phyloP scores from a whole-genome alignment of 2,888 invertebrate genomes.

The Steinernema scapterisci region DNA sequence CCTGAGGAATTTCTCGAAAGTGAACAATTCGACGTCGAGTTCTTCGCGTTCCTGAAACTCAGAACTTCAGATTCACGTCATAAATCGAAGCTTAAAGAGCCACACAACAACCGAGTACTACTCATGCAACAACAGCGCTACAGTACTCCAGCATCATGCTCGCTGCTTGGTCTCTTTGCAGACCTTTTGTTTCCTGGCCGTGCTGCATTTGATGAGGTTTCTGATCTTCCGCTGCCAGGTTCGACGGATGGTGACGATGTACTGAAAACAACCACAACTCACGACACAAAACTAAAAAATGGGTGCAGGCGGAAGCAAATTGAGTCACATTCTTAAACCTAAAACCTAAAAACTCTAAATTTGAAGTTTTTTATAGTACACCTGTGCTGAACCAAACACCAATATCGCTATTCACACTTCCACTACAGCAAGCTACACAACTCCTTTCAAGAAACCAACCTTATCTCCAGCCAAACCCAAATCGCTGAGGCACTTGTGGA shows the following conservation, averaged over 20 bases:
- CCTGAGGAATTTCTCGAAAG: conserved; percentile 97
- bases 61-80: neutral
- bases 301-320: neutral
- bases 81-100: conserved; percentile 31
- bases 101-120: conserved; percentile 38
- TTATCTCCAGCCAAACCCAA: conserved; percentile 86
- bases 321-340: neutral
- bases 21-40: conserved; percentile 90
- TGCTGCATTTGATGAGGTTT: conserved; percentile 58
- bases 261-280: conserved; percentile 46
- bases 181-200: conserved; percentile 46
- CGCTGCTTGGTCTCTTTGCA: neutral
- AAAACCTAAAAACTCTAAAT: conserved; percentile 20
- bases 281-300: conserved; percentile 33
- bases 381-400: neutral
- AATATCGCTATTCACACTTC: neutral
- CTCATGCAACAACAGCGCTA: conserved; percentile 30
- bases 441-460: conserved; percentile 49
- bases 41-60: conserved; percentile 78
- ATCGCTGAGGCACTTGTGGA: conserved; percentile 93
- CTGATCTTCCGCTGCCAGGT: conserved; percentile 56
- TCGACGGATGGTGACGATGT: conserved; percentile 48
- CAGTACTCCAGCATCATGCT: too few relatives aligned
- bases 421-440: neutral
- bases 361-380: neutral